These are phyloP conservation scores for Linnaemya vulpina DNA, from an alignment of 2,888 invertebrate genomes.

Conservation along the genomic window DNA sequence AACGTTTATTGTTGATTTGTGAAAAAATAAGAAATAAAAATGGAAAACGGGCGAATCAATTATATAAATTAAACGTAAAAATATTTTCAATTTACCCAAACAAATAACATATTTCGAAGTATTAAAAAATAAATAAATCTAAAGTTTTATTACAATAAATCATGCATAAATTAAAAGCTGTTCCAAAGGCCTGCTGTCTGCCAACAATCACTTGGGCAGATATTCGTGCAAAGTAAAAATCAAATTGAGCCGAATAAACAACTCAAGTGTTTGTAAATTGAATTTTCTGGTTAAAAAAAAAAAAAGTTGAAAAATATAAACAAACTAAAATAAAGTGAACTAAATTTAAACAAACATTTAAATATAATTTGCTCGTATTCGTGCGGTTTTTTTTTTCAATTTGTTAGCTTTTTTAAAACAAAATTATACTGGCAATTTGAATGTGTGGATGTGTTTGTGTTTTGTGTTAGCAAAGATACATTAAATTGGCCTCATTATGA, in stretches of 20 bases:
- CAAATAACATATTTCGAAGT: background rate
- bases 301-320: conserved; percentile 24
- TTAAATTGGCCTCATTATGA: conserved; percentile 32
- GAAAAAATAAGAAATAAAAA: conserved; percentile 36
- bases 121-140: background rate
- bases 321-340: conserved; percentile 50
- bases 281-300: conserved; percentile 42
- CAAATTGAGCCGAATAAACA: conserved; percentile 47
- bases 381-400: conserved; percentile 48
- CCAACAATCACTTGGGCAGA: conserved; percentile 56
- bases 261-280: conserved; percentile 60
- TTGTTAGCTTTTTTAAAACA: conserved; percentile 2
- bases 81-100: background rate
- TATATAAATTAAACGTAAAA: conserved; percentile 36
- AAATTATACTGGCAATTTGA: conserved; percentile 18
- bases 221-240: conserved; percentile 53
- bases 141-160: background rate
- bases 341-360: conserved; percentile 35
- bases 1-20: conserved; percentile 55
- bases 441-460: conserved; percentile 16
- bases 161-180: conserved; percentile 13
- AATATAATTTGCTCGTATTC: conserved; percentile 36
- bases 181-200: conserved; percentile 21
- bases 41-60: conserved; percentile 43
- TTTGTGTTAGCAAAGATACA: background rate